Evolutionary conservation across 2,113 vertebrate genomes (phyloP).

Genomic region (Caranx melampygus): DNA sequence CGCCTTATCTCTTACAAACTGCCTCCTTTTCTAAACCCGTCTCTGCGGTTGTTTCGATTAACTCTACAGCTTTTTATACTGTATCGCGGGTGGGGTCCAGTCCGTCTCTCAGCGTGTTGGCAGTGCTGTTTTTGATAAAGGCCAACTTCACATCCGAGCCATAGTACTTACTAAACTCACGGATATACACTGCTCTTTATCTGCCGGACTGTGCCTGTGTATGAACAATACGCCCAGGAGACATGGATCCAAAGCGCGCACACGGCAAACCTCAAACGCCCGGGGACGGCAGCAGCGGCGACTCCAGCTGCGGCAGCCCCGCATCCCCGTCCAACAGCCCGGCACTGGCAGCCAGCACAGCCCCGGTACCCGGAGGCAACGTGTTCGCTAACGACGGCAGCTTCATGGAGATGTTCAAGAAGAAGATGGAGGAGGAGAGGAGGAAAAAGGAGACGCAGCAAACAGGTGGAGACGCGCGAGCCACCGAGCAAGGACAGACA

Average conservation of each 20-base stretch:
- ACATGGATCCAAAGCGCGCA: constrained; percentile 69
- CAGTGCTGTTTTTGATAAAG: not conserved
- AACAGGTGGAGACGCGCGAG: constrained; percentile 60
- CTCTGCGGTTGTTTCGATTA: not conserved
- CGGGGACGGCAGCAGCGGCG: constrained; percentile 69
- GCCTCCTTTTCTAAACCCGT: not conserved
- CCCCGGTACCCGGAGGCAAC: constrained; percentile 80
- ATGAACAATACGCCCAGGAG: not conserved
- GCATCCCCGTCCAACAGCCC: constrained; percentile 78
- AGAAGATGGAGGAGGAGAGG: constrained; percentile 87
- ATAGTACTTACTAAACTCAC: not conserved
- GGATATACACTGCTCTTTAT: not conserved
- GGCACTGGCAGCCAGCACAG: constrained; percentile 30
- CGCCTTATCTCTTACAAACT: not conserved
- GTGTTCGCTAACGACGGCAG: constrained; percentile 95
- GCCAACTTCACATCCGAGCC: constrained; percentile 16
- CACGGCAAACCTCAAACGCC: constrained; percentile 30
- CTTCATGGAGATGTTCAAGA: constrained; percentile 97
- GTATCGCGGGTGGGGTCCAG: not conserved
- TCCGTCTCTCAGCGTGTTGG: not conserved
- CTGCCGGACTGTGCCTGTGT: constrained; percentile 5
- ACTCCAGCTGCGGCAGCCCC: constrained; percentile 80
- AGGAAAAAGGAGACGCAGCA: constrained; percentile 73
- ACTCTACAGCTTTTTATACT: not conserved
- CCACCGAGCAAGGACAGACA: constrained; percentile 74